Evolutionary conservation across 2,113 vertebrate genomes (phyloP).

Genomic region (Siniperca knerii): DNA sequence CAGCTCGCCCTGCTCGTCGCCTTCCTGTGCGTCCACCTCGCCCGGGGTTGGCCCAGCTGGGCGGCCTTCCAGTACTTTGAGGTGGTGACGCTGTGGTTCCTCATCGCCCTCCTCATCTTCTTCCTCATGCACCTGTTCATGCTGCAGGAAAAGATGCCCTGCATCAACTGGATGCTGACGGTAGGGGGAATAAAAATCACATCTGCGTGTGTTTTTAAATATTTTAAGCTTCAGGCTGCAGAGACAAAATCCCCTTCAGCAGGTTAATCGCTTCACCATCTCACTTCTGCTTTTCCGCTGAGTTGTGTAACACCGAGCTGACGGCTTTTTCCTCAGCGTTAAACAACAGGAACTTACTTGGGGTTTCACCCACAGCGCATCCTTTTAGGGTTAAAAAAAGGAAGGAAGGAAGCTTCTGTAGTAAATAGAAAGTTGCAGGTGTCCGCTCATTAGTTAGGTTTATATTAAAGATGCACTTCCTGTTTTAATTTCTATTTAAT

Average conservation of each 20-base stretch:
- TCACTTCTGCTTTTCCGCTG: neutral
- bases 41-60: constrained; percentile 75
- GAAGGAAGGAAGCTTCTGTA: neutral
- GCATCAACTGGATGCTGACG: constrained; percentile 93
- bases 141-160: constrained; percentile 88
- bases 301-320: neutral
- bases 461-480: neutral
- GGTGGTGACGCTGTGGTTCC: constrained; percentile 91
- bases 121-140: constrained; percentile 90
- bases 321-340: neutral
- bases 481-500: neutral
- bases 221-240: neutral
- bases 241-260: neutral
- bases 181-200: constrained; percentile 79
- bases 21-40: constrained; percentile 89
- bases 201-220: neutral
- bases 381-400: neutral
- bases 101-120: constrained; percentile 91
- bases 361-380: neutral
- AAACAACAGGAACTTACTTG: neutral
- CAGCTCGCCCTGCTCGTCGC: constrained; percentile 89
- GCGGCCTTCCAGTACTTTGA: constrained; percentile 89
- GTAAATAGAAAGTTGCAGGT: no score
- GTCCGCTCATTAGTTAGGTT: neutral
- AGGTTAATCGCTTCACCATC: neutral